Conservation (phyloP, 2,797 vertebrate species). For the Poeciliopsis gracilis region DNA sequence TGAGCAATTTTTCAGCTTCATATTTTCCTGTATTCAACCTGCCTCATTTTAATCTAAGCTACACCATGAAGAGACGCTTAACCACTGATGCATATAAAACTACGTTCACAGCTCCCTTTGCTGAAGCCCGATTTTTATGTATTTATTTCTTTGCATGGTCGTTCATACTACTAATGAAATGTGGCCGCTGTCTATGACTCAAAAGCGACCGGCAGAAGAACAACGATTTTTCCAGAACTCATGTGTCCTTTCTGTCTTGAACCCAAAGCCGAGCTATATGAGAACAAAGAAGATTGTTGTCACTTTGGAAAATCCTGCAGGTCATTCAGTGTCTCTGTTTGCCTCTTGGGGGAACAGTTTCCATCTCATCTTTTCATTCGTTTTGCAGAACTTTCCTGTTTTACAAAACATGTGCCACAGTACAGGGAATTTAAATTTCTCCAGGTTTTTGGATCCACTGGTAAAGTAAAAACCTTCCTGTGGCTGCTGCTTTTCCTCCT, state of each 20-base stretch:
- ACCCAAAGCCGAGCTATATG: not conserved
- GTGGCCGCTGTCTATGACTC: too few relatives aligned
- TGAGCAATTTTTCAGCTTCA: not conserved
- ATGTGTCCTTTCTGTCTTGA: not conserved
- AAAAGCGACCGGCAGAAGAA: not conserved
- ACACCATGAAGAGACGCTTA: not conserved
- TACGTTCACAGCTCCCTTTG: not conserved
- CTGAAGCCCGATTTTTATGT: not conserved
- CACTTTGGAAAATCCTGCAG: not conserved
- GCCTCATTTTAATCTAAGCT: not conserved
- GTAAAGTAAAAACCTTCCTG: slow-evolving; percentile 14
- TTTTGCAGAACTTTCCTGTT: too few relatives aligned
- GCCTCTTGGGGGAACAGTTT: too few relatives aligned
- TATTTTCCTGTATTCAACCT: not conserved
- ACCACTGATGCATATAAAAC: not conserved
- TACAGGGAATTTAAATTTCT: not conserved
- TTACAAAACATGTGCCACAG: not conserved
- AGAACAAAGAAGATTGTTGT: not conserved
- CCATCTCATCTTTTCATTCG: too few relatives aligned
- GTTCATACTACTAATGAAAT: not conserved
- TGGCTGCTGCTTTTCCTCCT: slow-evolving; percentile 8
- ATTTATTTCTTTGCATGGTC: not conserved
- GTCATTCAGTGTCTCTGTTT: not conserved
- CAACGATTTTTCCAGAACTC: not conserved
- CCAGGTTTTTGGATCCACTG: not conserved